phyloP scores from a whole-genome alignment of 2,113 vertebrate species.

The Pleuronectes platessa region DNA sequence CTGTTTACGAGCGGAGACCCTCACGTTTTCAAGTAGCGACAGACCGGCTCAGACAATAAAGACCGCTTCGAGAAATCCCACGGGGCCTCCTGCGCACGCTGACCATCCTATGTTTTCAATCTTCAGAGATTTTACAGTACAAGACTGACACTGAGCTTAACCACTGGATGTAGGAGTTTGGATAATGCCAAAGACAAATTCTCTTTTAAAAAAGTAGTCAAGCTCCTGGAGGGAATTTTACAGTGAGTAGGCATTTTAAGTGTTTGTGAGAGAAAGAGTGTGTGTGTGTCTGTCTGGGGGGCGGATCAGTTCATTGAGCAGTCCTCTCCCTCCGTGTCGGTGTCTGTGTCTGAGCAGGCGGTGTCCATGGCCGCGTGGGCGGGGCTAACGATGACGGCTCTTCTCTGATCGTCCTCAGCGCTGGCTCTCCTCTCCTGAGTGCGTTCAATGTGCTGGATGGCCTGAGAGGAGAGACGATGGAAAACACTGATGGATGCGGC shows the following conservation, averaged over 20 bases:
- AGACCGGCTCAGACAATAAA: conserved; percentile 47
- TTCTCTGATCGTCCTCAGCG: conserved; percentile 91
- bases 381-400: conserved; percentile 92
- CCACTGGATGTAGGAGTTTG: conserved; percentile 69
- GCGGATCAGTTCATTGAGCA: conserved; percentile 89
- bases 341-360: conserved; percentile 92
- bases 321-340: conserved; percentile 91
- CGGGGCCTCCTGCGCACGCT: conserved; percentile 43
- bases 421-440: conserved; percentile 90
- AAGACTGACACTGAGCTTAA: conserved; percentile 68
- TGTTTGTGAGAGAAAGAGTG: conserved; percentile 40
- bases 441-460: conserved; percentile 98
- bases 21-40: conserved; percentile 49
- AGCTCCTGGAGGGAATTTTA: conserved; percentile 76
- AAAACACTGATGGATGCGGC: not conserved
- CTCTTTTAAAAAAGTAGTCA: conserved; percentile 57
- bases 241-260: conserved; percentile 68
- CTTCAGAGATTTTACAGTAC: conserved; percentile 63
- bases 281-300: conserved; percentile 14
- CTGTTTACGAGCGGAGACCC: conserved; percentile 31
- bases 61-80: conserved; percentile 25
- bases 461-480: conserved; percentile 75
- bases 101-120: conserved; percentile 47
- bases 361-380: conserved; percentile 84
- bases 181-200: conserved; percentile 67